Percentiles rank a stretch among this genome's conserved stretches.
Evolutionary conservation across 2,888 invertebrate genomes (phyloP).

Genomic region (Diloba caeruleocephala): DNA sequence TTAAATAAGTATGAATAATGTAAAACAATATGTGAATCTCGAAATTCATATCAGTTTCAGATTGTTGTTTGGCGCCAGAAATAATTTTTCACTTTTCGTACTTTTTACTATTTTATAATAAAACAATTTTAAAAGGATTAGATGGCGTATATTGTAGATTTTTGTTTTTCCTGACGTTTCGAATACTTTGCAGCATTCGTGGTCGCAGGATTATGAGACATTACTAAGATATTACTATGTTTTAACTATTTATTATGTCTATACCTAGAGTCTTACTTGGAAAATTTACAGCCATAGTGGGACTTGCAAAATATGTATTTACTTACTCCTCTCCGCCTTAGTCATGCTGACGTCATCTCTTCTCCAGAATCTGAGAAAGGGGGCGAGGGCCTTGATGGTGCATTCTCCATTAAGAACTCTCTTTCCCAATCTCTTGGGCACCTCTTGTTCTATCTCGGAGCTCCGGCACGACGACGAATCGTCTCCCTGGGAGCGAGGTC

Average conservation of each 20-base stretch:
- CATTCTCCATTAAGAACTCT: conserved; percentile 80
- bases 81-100: conserved; percentile 11
- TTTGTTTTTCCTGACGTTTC: too few species aligned
- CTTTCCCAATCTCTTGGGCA: conserved; percentile 77
- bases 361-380: conserved; percentile 91
- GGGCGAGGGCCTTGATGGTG: conserved; percentile 88
- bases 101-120: not conserved
- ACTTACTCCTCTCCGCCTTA: conserved; percentile 93
- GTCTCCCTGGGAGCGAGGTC: conserved; percentile 79
- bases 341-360: conserved; percentile 93
- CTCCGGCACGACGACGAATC: conserved; percentile 85
- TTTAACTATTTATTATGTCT: conserved; percentile 7
- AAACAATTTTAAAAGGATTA: too few species aligned
- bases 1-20: conserved; percentile 28
- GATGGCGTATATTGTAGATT: too few species aligned
- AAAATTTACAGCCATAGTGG: conserved; percentile 1
- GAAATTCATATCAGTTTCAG: conserved; percentile 19
- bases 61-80: conserved; percentile 14
- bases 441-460: conserved; percentile 86
- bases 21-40: conserved; percentile 23
- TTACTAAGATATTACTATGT: too few species aligned
- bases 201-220: too few species aligned
- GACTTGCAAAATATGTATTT: conserved; percentile 55
- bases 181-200: too few species aligned
- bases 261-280: not conserved